Evolutionary conservation across 1,140 invertebrate genomes (phyloP).

Genomic region (Drosophila sulfurigaster): DNA sequence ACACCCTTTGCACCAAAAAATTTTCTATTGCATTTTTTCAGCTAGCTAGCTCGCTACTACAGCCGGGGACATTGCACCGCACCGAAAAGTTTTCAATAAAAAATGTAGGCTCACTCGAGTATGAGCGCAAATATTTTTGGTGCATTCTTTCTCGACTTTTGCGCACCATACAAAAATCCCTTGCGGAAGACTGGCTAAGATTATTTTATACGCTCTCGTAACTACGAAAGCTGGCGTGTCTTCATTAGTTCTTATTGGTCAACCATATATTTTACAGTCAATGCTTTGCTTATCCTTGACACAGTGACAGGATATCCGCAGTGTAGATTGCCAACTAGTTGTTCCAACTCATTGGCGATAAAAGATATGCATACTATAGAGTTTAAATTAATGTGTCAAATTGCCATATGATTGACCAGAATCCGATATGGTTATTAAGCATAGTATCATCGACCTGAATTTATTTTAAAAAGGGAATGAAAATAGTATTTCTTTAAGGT

Average conservation of each 20-base stretch:
- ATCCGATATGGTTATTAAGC: too few relatives aligned
- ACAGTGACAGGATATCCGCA: not conserved
- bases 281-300: not conserved
- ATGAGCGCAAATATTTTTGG: not conserved
- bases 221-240: not conserved
- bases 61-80: conserved; percentile 42
- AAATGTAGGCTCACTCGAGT: conserved; percentile 6
- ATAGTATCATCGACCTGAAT: too few relatives aligned
- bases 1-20: conserved; percentile 64
- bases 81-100: conserved; percentile 25
- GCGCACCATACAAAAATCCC: not conserved
- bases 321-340: not conserved
- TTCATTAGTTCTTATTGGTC: not conserved
- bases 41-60: not conserved
- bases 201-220: not conserved
- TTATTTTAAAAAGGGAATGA: too few relatives aligned
- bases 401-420: too few relatives aligned
- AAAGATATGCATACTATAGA: too few relatives aligned
- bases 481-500: too few relatives aligned
- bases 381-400: too few relatives aligned
- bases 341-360: too few relatives aligned
- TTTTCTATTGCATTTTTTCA: conserved; percentile 66
- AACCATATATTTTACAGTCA: too few relatives aligned
- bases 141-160: conserved; percentile 3
- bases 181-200: not conserved